Evolutionary conservation across 2,113 vertebrate genomes (phyloP).

Genomic region (Pelecanus crispus): DNA sequence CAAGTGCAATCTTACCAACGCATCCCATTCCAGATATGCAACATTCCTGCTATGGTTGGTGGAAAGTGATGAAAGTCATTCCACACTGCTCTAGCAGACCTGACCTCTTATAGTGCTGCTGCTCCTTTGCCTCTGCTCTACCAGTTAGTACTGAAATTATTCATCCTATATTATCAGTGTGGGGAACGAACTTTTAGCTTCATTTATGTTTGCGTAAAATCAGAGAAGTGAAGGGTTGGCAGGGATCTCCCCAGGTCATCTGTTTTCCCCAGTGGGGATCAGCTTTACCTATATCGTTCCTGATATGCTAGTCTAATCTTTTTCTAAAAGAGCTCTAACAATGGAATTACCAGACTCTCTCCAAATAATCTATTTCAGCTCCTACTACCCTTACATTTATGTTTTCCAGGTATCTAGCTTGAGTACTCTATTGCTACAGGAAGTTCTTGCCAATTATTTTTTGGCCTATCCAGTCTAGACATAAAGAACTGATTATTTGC

Average conservation of each 20-base stretch:
- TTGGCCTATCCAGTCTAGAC: neutral
- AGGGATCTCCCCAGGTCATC: neutral
- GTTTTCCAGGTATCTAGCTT: neutral
- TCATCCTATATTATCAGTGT: neutral
- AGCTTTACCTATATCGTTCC: neutral
- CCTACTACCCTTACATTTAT: neutral
- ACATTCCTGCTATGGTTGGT: neutral
- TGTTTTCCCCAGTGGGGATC: neutral
- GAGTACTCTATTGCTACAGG: neutral
- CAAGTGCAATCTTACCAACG: neutral
- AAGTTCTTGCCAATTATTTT: neutral
- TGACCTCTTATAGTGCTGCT: neutral
- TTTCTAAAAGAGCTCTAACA: neutral
- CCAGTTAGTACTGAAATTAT: neutral
- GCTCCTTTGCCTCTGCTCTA: neutral
- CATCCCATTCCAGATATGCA: neutral
- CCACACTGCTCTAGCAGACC: neutral
- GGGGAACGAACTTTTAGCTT: neutral
- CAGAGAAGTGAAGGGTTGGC: neutral
- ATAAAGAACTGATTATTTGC: neutral
- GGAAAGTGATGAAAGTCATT: neutral
- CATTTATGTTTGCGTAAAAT: neutral
- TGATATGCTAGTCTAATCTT: neutral
- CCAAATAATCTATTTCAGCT: neutral
- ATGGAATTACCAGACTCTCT: neutral